These are phyloP conservation scores for Parthenolecanium corni DNA, from an alignment of 2,888 invertebrate species.

Conservation along the genomic window DNA sequence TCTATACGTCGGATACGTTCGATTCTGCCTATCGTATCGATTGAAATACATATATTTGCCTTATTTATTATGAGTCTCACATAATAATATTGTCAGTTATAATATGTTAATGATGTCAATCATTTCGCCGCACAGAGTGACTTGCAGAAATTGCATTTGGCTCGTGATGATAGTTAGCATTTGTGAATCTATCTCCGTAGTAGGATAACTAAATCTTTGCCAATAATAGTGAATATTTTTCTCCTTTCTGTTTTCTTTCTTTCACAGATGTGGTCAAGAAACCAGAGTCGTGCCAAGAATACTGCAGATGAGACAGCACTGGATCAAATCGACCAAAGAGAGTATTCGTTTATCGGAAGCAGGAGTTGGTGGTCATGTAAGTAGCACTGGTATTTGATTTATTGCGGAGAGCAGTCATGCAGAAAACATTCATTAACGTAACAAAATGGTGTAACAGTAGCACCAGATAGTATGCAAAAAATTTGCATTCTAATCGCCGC, in stretches of 20 bases:
- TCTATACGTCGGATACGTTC: no score
- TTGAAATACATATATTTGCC: no score
- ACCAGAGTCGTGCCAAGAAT: slow-evolving; percentile 92
- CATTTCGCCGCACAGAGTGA: no score
- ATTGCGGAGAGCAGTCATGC: not conserved
- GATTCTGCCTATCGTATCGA: no score
- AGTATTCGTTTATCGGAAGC: slow-evolving; percentile 82
- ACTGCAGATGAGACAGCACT: slow-evolving; percentile 87
- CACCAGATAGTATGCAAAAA: not conserved
- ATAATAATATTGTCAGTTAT: no score
- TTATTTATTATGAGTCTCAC: no score
- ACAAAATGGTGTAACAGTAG: not conserved
- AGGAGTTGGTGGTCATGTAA: slow-evolving; percentile 75
- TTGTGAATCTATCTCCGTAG: no score
- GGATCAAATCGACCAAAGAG: slow-evolving; percentile 89
- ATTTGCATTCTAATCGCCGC: not conserved
- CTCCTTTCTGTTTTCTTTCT: slow-evolving; percentile 13
- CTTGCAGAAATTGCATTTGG: no score
- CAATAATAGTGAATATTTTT: no score
- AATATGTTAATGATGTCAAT: no score
- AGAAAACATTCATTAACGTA: not conserved
- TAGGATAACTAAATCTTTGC: no score
- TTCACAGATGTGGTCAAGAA: slow-evolving; percentile 82
- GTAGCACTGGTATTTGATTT: not conserved
- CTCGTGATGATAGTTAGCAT: no score